A percentile compares a stretch with the other conserved stretches of the same genome.
These are phyloP conservation scores for Eueremaeus valkanovi DNA, from an alignment of 2,888 invertebrate genomes.

Conservation along the genomic window DNA sequence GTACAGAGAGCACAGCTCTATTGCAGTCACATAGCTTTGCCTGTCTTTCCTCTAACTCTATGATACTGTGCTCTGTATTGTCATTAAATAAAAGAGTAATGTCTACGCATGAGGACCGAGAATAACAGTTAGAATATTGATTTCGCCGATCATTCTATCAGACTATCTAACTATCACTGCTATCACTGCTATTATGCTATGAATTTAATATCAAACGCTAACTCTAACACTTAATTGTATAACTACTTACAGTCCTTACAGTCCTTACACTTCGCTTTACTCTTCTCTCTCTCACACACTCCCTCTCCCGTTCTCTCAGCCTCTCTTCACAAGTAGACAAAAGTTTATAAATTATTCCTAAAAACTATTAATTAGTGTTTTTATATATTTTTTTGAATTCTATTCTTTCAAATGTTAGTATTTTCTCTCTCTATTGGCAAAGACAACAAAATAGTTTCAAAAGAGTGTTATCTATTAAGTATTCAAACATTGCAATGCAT, in stretches of 20 bases:
- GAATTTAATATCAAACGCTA: constrained; percentile 22
- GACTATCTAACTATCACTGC: neutral
- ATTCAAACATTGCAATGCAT: too few relatives aligned
- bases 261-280: neutral
- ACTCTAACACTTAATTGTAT: neutral
- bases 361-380: constrained; percentile 9
- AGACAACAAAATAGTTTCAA: neutral
- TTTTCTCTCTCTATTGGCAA: neutral
- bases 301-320: too few relatives aligned
- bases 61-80: neutral
- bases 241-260: neutral
- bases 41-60: neutral
- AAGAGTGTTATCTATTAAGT: too few relatives aligned
- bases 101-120: constrained; percentile 15
- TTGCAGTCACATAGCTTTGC: neutral
- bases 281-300: neutral
- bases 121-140: neutral
- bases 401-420: neutral
- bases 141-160: neutral
- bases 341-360: constrained; percentile 5
- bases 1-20: neutral
- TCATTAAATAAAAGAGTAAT: constrained; percentile 31
- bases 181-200: neutral
- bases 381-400: neutral
- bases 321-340: too few relatives aligned